Percentiles rank a stretch among this genome's conserved stretches.
These are phyloP conservation scores for Oncopeltus fasciatus DNA, from an alignment of 1,140 invertebrate genomes.

Conservation along the genomic window DNA sequence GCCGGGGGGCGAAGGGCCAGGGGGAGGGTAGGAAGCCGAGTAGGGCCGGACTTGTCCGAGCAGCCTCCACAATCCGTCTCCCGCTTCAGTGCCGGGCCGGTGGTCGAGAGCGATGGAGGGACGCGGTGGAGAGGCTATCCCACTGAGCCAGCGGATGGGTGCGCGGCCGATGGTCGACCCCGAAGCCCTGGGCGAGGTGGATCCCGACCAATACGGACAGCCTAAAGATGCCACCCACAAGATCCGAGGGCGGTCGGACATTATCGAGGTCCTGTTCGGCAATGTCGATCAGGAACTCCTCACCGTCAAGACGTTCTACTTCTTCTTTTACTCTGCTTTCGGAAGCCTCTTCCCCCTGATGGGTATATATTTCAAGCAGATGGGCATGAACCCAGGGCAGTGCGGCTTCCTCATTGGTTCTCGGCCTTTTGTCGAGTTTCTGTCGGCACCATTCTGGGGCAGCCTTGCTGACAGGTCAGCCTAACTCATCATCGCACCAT, in stretches of 20 bases:
- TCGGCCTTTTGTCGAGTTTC: slow-evolving; percentile 91
- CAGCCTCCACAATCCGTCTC: background rate
- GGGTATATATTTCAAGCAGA: slow-evolving; percentile 97
- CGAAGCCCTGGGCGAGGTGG: slow-evolving; percentile 56
- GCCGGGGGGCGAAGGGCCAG: background rate
- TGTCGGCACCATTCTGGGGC: slow-evolving; percentile 96
- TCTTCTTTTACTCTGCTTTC: slow-evolving; percentile 98
- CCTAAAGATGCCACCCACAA: slow-evolving; percentile 79
- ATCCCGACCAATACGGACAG: slow-evolving; percentile 52
- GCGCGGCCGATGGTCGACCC: slow-evolving; percentile 54
- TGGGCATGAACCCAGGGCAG: slow-evolving; percentile 94
- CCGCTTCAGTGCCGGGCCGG: background rate
- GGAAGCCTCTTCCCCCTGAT: slow-evolving; percentile 94
- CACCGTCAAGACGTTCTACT: slow-evolving; percentile 93
- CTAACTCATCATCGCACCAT: too few species aligned
- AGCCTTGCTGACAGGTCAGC: slow-evolving; percentile 73
- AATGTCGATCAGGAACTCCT: slow-evolving; percentile 76
- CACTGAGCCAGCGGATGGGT: slow-evolving; percentile 25
- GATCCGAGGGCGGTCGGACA: slow-evolving; percentile 66
- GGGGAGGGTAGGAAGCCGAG: background rate
- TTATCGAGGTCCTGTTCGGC: slow-evolving; percentile 70
- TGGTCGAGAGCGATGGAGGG: background rate
- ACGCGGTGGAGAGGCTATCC: slow-evolving; percentile 14
- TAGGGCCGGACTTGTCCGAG: background rate
- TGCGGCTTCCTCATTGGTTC: slow-evolving; percentile 83